Conservation (phyloP, 2,888 invertebrate genomes). For the Exocentrus adspersus region DNA sequence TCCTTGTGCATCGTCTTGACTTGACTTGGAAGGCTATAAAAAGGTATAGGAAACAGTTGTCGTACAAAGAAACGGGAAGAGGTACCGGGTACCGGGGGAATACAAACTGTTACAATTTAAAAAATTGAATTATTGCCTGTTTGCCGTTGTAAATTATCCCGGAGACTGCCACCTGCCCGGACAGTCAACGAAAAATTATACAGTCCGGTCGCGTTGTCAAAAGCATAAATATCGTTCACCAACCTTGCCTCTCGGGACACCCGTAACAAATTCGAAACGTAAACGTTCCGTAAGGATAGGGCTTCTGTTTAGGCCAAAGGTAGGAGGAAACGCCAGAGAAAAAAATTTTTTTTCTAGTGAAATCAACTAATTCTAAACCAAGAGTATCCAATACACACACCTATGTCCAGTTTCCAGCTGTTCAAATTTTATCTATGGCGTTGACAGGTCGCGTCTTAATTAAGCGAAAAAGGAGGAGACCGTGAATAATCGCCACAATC, state of each 20-base stretch:
- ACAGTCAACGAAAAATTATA: conserved; percentile 26
- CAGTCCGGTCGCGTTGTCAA: conserved; percentile 8
- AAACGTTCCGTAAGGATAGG: conserved; percentile 29
- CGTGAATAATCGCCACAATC: too few relatives aligned
- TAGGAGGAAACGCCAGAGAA: too few relatives aligned
- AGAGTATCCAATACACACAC: too few relatives aligned
- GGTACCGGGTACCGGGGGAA: conserved; percentile 1
- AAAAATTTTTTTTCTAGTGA: too few relatives aligned
- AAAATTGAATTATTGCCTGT: conserved; percentile 25
- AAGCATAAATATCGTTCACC: conserved; percentile 24
- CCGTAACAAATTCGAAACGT: conserved; percentile 33
- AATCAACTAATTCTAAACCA: too few relatives aligned
- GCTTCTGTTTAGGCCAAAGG: conserved; percentile 28
- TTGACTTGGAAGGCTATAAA: too few relatives aligned
- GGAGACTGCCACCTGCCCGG: conserved; percentile 18
- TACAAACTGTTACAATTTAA: conserved; percentile 17
- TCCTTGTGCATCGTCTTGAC: too few relatives aligned
- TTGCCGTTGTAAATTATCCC: conserved; percentile 28
- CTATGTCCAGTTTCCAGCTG: too few relatives aligned
- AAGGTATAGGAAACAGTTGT: not conserved
- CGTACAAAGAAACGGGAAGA: conserved; percentile 2
- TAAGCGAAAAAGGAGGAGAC: too few relatives aligned
- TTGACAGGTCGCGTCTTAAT: too few relatives aligned
- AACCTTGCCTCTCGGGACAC: conserved; percentile 31
- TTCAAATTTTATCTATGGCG: too few relatives aligned